Evolutionary conservation across 2,113 vertebrate genomes (phyloP), one percentile per base, ranked within the genome.

Genomic region (Atractosteus spatula): DNA sequence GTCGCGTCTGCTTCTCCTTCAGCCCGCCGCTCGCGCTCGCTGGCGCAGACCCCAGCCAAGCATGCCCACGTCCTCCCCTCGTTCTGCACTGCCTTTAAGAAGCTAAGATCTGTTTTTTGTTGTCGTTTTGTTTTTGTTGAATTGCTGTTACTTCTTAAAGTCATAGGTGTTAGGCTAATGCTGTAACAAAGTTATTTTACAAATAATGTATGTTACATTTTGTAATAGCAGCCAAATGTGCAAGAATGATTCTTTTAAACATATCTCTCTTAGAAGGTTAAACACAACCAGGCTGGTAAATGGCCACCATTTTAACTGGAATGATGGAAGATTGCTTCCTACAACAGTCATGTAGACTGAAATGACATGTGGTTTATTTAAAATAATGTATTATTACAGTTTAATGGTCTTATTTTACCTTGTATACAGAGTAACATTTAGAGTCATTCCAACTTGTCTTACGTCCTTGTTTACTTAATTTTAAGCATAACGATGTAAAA

Each of bases 41-140:
- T 43, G 17, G 62, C 62, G 1, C 17, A 84, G 84, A 83, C 84
- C 87, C 84, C 81, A 86, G 81, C 82, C 84, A 82, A 90, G 90
- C 88, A 89, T 90, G 89, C 83, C 10, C 13, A 78, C 80, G 59
- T 79, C 81, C 82, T 78, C 72, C 71, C 3, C 76, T 82, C 78
- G 77, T 83, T 81, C 89, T 86, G 87, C 83, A 89, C 84, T 89
- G 87, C 89, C 87, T 84, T 88, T 90, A 83, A 74, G 62, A 41
- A 62, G 51, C 51, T 56, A 66, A 64, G 47, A 51, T 51, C 10
- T 51, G 5, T 51, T 51, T 5, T 62, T 73, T 70, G 13, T 16
- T 55, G 66, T 71, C 4, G 42, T 16, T 41, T 69, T 41, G 3
- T 65, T 70, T 63, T 69, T 61, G 8, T 62, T 75, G 71, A 66